A percentile compares a stretch with the other conserved stretches of the same genome.
phyloP scores from a whole-genome alignment of 2,888 invertebrate species.

The Drosophila vallismaia region DNA sequence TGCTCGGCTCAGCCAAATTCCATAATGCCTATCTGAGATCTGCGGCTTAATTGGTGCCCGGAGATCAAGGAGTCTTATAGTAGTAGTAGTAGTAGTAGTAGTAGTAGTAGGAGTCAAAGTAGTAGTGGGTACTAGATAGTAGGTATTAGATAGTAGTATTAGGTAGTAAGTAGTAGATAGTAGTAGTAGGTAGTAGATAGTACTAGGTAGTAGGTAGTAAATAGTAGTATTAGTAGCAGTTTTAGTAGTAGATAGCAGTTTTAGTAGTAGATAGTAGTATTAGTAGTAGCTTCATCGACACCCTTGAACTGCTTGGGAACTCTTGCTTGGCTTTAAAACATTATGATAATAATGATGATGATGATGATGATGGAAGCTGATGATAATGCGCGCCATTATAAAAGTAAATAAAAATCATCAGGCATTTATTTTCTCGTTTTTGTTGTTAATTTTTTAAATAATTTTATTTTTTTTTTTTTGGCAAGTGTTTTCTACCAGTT shows the following conservation, averaged over 20 bases:
- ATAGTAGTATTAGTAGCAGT: no score
- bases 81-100: no score
- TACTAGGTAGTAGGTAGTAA: no score
- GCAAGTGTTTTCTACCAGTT: conserved; percentile 18
- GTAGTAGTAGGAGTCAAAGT: no score
- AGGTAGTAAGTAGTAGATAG: no score
- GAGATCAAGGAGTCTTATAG: conserved; percentile 7
- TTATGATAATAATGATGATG: background rate
- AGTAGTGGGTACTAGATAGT: no score
- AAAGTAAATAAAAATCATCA: conserved; percentile 20
- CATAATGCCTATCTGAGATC: conserved; percentile 3
- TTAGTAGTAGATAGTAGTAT: no score
- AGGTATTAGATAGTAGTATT: no score
- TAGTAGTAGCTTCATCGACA: conserved; percentile 1
- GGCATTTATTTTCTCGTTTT: background rate
- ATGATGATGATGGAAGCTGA: background rate
- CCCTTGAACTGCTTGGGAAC: conserved; percentile 22
- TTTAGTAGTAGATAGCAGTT: no score
- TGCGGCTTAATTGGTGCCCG: background rate
- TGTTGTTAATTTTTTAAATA: no score
- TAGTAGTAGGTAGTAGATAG: no score
- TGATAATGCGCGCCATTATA: conserved; percentile 23
- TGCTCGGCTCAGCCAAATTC: background rate
- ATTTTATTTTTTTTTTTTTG: background rate
- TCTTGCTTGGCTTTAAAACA: background rate